Conservation (phyloP, 2,113 vertebrate genomes). For the Aepyceros melampus region DNA sequence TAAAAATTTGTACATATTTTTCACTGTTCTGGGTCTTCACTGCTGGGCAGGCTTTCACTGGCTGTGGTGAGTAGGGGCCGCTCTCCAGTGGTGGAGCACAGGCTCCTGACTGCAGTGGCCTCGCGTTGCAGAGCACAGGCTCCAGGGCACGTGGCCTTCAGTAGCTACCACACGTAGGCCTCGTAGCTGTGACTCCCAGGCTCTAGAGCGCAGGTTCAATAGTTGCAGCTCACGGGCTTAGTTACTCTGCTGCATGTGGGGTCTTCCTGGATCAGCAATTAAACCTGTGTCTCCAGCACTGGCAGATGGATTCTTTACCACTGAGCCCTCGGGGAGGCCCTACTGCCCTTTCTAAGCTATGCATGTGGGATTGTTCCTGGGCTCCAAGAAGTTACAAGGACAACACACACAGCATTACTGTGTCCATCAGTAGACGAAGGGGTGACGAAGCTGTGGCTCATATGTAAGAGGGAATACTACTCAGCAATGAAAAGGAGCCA, state of each 20-base stretch:
- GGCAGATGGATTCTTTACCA: background rate
- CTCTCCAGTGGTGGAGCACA: background rate
- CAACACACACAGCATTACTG: background rate
- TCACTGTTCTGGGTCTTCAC: background rate
- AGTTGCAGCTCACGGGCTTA: background rate
- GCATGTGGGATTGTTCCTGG: background rate
- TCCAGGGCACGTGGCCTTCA: background rate
- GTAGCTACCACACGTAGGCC: background rate
- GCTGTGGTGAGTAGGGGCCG: background rate
- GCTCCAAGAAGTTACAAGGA: background rate
- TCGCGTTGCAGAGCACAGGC: background rate
- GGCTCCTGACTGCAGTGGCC: background rate
- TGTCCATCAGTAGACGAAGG: background rate
- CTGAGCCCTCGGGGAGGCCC: background rate
- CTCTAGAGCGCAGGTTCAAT: background rate
- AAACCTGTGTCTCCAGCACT: background rate
- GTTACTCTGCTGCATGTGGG: background rate
- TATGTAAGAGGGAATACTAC: fast-evolving
- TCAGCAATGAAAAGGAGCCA: background rate
- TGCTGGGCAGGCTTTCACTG: background rate
- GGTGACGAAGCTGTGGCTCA: background rate
- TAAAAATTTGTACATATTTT: background rate
- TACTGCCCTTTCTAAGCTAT: background rate
- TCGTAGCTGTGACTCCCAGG: background rate
- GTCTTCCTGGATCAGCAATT: background rate